Conservation (phyloP, 2,888 invertebrate genomes). For the Keiferia lycopersicella region DNA sequence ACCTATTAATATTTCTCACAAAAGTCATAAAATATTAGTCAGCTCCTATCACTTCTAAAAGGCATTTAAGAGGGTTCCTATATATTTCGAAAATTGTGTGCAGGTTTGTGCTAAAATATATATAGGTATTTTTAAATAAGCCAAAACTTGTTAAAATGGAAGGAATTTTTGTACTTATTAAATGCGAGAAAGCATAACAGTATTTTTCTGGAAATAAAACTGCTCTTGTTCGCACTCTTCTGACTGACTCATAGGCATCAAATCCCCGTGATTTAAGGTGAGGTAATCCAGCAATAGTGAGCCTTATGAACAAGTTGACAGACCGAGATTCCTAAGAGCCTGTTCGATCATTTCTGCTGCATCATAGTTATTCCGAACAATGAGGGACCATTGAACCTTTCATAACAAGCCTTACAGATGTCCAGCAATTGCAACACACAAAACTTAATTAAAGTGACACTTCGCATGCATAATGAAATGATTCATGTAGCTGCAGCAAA, state of each 20-base stretch:
- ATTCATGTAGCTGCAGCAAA: constrained; percentile 63
- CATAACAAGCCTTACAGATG: constrained; percentile 63
- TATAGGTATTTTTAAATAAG: too few relatives aligned
- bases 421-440: constrained; percentile 66
- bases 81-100: too few relatives aligned
- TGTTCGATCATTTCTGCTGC: constrained; percentile 40
- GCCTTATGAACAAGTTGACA: constrained; percentile 14
- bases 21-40: constrained; percentile 26
- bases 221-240: too few relatives aligned
- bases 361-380: constrained; percentile 66
- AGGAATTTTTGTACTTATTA: too few relatives aligned
- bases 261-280: too few relatives aligned
- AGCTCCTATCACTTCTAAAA: constrained; percentile 19
- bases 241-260: too few relatives aligned
- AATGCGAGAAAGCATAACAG: too few relatives aligned
- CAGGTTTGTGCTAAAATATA: too few relatives aligned
- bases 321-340: constrained; percentile 22
- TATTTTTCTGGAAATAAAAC: too few relatives aligned
- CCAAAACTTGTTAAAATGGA: too few relatives aligned
- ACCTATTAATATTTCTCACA: constrained; percentile 22
- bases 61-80: not conserved
- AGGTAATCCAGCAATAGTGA: not conserved
- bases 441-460: constrained; percentile 78
- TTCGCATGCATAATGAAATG: constrained; percentile 73
- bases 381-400: constrained; percentile 48